Base-by-base conservation (phyloP, 2,113 vertebrate genomes). In the Colaptes auratus region DNA sequence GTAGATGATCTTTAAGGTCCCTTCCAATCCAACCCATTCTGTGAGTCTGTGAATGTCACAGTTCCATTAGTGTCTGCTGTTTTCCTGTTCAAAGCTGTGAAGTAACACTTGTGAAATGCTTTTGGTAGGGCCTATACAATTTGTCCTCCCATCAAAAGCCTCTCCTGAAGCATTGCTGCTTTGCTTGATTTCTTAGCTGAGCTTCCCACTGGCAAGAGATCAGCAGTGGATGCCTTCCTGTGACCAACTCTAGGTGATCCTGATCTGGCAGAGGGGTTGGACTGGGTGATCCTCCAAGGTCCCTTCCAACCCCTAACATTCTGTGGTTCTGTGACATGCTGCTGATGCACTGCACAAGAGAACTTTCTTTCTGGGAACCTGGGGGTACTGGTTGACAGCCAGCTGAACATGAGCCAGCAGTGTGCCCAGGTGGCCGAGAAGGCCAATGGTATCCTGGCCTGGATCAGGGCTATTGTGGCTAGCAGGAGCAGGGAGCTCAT, bases 71-170 rank as follows among this genome's bases (percentile, higher is more conserved):
- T 31, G 4, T 56, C 60, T 39, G 39, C 39, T 39, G 10, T 39
- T 12, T 39, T 39, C 39, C 39, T 39, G 12, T 12, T 39, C 58
- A 33, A 35, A 92, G 20, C 53, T 7, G 1, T 9, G 21, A 71
- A 65, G 44, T 23, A n/a, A 19, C 3, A 0, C n/a, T 60, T 5
- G 1, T 12, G 3, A 36, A 10, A 6, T 64, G 50, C 1, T 65
- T 73, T 76, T 46, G 46, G 20, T 61, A 70, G 63, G 35, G 10
- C 35, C 31, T 75, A 5, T n/a, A 46, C 65, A 89, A 48, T 44
- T 35, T 33, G 12, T 31, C 33, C 56, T 63, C 27, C 44, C 4
- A 1, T 72, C 7, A 4, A 28, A 44, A 84, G 75, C 21, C n/a
- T 10, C 53, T 91, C 50, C 79, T 52, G 78, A 59, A 59, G 64